Conservation (phyloP, 2,113 vertebrate genomes). For the Eurystomus gularis region DNA sequence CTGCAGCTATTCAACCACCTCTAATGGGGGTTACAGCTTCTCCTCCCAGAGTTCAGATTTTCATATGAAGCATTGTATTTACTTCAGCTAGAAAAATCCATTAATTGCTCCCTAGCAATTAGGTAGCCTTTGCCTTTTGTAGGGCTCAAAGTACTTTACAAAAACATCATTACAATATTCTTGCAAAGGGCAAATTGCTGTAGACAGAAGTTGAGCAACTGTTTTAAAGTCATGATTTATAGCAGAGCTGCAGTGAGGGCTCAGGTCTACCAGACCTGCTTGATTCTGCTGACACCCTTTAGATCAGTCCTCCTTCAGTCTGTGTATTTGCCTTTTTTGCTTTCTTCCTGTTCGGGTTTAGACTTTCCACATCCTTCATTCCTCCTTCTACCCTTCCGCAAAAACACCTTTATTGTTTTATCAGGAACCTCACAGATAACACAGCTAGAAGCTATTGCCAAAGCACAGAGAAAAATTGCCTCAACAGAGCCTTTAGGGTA, state of each 20-base stretch:
- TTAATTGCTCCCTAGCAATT: constrained; percentile 21
- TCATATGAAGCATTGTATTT: constrained; percentile 1
- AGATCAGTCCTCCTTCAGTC: neutral
- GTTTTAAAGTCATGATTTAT: neutral
- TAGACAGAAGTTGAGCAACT: neutral
- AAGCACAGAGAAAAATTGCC: neutral
- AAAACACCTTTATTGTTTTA: neutral
- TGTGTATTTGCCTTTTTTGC: neutral
- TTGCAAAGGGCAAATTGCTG: neutral
- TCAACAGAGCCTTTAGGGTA: neutral
- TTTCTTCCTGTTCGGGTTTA: neutral
- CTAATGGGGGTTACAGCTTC: neutral
- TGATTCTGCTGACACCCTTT: neutral
- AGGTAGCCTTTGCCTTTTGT: constrained; percentile 15
- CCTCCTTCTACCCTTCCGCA: neutral
- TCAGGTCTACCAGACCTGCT: neutral
- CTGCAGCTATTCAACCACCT: neutral
- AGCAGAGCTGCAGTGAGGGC: neutral
- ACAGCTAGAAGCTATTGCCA: neutral
- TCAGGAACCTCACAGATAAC: neutral
- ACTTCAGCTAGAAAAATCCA: constrained; percentile 17
- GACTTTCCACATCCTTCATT: neutral
- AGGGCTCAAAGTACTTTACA: neutral
- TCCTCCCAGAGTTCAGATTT: neutral
- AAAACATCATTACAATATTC: neutral